phyloP scores from a whole-genome alignment of 2,888 invertebrate species.

The Zootermopsis nevadensis region DNA sequence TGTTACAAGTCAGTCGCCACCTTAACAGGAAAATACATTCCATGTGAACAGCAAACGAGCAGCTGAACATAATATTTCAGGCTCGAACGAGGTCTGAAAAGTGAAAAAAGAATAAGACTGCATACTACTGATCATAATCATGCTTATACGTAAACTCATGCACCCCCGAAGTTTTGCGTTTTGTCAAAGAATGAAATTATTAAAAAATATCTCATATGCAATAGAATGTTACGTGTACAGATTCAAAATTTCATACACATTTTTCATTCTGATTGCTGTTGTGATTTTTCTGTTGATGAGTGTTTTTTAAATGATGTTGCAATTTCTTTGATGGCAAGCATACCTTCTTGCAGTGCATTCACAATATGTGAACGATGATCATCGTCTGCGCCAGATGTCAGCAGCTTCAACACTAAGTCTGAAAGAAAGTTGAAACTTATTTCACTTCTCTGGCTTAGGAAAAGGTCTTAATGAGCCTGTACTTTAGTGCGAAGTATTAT shows the following conservation, averaged over 20 bases:
- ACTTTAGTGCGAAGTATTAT: too few relatives aligned
- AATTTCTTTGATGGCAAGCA: slow-evolving; percentile 66
- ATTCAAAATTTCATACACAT: background rate
- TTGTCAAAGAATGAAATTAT: background rate
- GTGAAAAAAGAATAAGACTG: too few relatives aligned
- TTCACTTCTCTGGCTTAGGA: too few relatives aligned
- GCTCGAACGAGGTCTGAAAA: too few relatives aligned
- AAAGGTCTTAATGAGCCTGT: too few relatives aligned
- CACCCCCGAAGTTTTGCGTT: background rate
- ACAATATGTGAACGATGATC: slow-evolving; percentile 64
- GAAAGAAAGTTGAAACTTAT: slow-evolving; percentile 55
- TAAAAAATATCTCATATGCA: background rate
- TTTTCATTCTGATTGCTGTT: background rate
- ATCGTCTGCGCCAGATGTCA: slow-evolving; percentile 66
- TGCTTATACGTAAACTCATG: too few relatives aligned
- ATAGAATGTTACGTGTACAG: background rate
- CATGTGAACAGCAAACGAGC: too few relatives aligned
- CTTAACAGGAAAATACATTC: too few relatives aligned
- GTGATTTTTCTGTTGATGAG: slow-evolving; percentile 44
- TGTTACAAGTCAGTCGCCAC: too few relatives aligned
- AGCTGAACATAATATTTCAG: too few relatives aligned
- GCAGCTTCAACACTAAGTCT: slow-evolving; percentile 75
- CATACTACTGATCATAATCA: too few relatives aligned
- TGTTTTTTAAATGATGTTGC: slow-evolving; percentile 60
- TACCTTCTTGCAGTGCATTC: slow-evolving; percentile 59